Evolutionary conservation across 1,140 invertebrate genomes (phyloP), one percentile per base, ranked within the genome.

Genomic region (Holotrichia oblita): DNA sequence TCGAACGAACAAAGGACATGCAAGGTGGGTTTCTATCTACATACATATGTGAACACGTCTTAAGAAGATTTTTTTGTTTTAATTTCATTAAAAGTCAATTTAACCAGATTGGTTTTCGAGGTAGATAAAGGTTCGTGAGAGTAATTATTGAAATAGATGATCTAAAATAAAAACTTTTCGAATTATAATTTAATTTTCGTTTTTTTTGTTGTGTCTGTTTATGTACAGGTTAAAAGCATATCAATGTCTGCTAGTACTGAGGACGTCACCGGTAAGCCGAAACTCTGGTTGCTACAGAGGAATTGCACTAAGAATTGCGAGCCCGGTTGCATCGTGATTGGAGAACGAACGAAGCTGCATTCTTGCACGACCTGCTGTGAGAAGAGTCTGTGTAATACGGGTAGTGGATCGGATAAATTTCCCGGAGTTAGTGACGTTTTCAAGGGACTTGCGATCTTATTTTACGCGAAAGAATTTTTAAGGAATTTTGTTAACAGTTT

Each of bases 281-380:
- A 92, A 84, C 91, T 95, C 87, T 96, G 95, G 94, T 92, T 94
- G 0, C 82, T 96, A 42, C 93, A 96, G 86, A 88, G 95, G 3
- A 94, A 94, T 81, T 97, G 95, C 83, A 92, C 93, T 0, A 92
- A 91, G 77, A 92, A 92, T 83, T 97, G 95, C 85, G 94, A 96
- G 80, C 90, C 94, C 0, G 95, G 94, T 9, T 96, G 95, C 86
- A 95, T 96, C 79, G 90, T 96, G 7, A 95, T 96, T 78, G 94
- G 93, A 0, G 95, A 97, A 85, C 87, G 95, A 27, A 96, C 94
- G 0, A 96, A 96, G 84, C 86, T 97, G 0, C 94, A 94, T 84
- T 93, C 94, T 3, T 96, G 94, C 84, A 95, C 93, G 0, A 92
- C 93, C 0, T 96, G 95, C 83, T 96, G 95, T 85, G 91, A 92